Evolutionary conservation across 2,113 vertebrate species (phyloP), one percentile per base, ranked within the genome.

Genomic region (Ctenomys sociabilis): DNA sequence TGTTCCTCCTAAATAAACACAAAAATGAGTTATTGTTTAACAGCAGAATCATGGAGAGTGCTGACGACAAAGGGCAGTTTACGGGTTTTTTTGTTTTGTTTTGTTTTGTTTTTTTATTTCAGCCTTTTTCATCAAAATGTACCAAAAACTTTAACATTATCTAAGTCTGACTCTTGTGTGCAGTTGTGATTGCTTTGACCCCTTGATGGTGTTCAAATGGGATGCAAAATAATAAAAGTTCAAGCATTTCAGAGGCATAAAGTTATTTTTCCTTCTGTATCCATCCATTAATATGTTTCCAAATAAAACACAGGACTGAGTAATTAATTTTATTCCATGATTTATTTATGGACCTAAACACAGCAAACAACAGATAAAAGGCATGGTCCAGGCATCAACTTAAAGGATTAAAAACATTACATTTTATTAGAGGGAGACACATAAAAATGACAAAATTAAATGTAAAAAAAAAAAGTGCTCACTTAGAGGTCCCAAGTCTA

Each of bases 371-470:
- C 95, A 98, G 97, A 98, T 98, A 98, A 98, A 98, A 98, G 97
- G 95, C 95, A 97, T 80, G 97, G 97, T 97, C 96, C 90, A 85
- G 97, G 97, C 97, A 98, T 97, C 97, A 97, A 98, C 97, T 97
- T 98, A 98, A 98, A 98, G 98, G 97, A 98, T 98, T 97, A 98
- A 98, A 98, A 98, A 98, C 97, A 98, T 98, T 97, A 97, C 85
- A 98, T 98, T 98, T 98, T 98, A 98, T 98, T 98, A 98, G 98
- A 94, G 91, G 93, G 95, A 98, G 91, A 98, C 96, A 98, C 97
- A 98, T 98, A 98, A 98, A 98, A 98, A 98, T 97, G 97, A 96
- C 98, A 98, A 96, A 82, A 95, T 97, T 94, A 98, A 98, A 97
- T 97, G 94, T 96, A 98, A 98, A 98, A 97, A 97, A 97, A 98